Percentiles rank a stretch among this genome's conserved stretches.
Conservation (phyloP, 2,113 vertebrate species). For the Nothoprocta pentlandii region DNA sequence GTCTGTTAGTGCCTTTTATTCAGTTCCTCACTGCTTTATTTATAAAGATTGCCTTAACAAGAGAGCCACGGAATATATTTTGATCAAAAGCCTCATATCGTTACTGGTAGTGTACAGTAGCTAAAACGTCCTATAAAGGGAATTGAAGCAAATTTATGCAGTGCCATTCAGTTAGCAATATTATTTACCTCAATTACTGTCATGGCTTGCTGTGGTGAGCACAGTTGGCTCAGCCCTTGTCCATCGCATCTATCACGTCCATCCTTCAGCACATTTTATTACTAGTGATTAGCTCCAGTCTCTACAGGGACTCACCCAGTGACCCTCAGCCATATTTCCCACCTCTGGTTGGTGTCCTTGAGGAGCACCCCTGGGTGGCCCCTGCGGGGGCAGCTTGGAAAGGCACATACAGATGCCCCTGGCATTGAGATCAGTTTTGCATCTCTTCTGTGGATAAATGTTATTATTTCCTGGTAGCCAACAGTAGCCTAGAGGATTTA, state of each 20-base stretch:
- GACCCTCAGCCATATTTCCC: not conserved
- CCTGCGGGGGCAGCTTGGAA: not conserved
- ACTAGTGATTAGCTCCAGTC: not conserved
- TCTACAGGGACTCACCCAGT: accelerated
- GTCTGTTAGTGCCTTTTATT: not conserved
- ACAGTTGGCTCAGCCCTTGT: accelerated
- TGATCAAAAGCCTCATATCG: not conserved
- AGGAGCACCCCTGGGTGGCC: not conserved
- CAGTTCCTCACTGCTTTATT: not conserved
- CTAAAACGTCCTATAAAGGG: accelerated
- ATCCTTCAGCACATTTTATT: not conserved
- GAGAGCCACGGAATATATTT: not conserved
- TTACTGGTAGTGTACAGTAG: not conserved
- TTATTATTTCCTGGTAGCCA: not conserved
- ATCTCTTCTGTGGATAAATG: not conserved
- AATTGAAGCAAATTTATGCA: not conserved
- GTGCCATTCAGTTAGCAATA: too few relatives aligned
- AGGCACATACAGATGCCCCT: not conserved
- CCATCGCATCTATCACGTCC: accelerated
- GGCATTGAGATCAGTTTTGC: not conserved
- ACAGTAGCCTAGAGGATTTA: not conserved
- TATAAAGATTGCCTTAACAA: not conserved
- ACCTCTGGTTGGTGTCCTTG: not conserved
- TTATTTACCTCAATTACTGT: not conserved
- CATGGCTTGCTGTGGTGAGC: not conserved